Evolutionary conservation across 1,140 invertebrate genomes (phyloP).

Genomic region (Andricus grossulariae): DNA sequence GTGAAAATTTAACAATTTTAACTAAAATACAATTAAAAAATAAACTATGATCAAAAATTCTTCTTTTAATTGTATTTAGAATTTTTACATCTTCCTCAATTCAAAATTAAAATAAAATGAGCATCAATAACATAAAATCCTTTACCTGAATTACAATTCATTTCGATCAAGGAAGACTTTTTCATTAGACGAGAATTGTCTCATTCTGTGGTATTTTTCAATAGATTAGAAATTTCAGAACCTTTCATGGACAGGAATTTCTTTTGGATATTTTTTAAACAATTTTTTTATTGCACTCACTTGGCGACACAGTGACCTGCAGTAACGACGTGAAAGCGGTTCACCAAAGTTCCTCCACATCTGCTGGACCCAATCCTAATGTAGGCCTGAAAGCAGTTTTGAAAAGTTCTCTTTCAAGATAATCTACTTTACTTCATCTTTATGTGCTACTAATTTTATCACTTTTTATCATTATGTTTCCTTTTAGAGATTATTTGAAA

Average conservation of each 20-base stretch:
- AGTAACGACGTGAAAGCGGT: conserved; percentile 93
- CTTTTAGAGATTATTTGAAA: neutral
- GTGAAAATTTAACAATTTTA: no score
- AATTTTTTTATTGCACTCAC: conserved; percentile 69
- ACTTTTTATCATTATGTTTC: neutral
- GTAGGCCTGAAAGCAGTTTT: conserved; percentile 83
- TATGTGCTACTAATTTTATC: neutral
- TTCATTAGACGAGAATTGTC: no score
- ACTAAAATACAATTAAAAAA: no score
- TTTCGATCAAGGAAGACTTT: no score
- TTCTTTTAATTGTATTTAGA: no score
- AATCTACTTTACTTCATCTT: neutral
- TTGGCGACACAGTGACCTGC: conserved; percentile 97
- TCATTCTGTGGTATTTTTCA: no score
- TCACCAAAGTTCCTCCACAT: conserved; percentile 96
- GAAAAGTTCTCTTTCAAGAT: conserved; percentile 37
- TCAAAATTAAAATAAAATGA: neutral
- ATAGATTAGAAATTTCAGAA: no score
- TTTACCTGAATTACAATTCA: no score
- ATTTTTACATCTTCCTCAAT: no score
- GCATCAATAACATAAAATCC: neutral
- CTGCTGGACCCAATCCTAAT: conserved; percentile 92
- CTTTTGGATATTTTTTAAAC: neutral
- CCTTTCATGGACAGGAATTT: no score
- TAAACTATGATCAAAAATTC: no score